Conservation (phyloP, 2,888 invertebrate genomes). For the Andrena marginata region DNA sequence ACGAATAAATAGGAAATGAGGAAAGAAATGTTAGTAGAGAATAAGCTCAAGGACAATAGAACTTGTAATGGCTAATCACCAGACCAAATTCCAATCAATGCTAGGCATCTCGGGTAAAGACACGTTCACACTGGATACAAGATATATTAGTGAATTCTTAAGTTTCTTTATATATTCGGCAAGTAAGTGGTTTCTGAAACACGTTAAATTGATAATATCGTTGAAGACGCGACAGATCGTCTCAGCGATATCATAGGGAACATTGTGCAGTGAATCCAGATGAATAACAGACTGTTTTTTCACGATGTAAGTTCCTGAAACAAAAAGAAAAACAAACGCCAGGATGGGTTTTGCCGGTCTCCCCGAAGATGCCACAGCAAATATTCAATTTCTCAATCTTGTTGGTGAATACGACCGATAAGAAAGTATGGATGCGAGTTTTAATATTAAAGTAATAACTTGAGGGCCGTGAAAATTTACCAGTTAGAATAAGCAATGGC, state of each 20-base stretch:
- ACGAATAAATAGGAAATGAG: neutral
- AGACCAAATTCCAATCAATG: slow-evolving; percentile 77
- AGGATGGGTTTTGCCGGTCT: slow-evolving; percentile 73
- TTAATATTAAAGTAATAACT: slow-evolving; percentile 1
- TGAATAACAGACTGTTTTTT: slow-evolving; percentile 81
- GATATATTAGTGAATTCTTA: slow-evolving; percentile 75
- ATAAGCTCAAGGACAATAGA: slow-evolving; percentile 1
- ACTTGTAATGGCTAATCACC: slow-evolving; percentile 62
- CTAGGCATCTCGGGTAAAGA: slow-evolving; percentile 77
- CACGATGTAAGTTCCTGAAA: slow-evolving; percentile 84
- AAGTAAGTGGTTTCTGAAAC: slow-evolving; percentile 76
- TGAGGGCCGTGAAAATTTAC: slow-evolving; percentile 84
- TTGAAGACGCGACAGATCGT: slow-evolving; percentile 79
- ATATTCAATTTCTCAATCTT: slow-evolving; percentile 41
- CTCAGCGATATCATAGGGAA: slow-evolving; percentile 79
- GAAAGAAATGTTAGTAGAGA: neutral
- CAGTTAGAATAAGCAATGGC: slow-evolving; percentile 87
- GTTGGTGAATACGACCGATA: slow-evolving; percentile 23
- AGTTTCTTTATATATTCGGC: slow-evolving; percentile 77
- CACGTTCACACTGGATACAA: slow-evolving; percentile 78
- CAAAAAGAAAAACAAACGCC: slow-evolving; percentile 81
- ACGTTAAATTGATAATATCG: slow-evolving; percentile 74
- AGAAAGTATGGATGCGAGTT: slow-evolving; percentile 13
- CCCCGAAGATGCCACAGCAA: slow-evolving; percentile 58
- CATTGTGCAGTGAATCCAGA: slow-evolving; percentile 81